phyloP scores from a whole-genome alignment of 2,888 invertebrate species.

The Sarcophaga carnaria region DNA sequence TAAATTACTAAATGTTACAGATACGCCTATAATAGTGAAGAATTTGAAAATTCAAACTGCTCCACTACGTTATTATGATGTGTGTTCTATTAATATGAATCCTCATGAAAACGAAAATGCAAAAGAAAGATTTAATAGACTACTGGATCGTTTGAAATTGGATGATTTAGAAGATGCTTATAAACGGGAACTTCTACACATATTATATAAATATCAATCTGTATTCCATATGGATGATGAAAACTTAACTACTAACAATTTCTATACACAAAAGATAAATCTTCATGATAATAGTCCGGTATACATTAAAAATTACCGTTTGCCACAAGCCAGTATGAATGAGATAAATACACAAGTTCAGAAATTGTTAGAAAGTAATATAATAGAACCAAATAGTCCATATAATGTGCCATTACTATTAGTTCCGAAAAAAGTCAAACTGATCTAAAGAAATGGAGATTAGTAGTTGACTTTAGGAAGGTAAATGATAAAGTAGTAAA shows the following conservation, averaged over 20 bases:
- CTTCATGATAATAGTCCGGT: constrained; percentile 14
- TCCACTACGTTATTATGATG: too few relatives aligned
- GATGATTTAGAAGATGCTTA: constrained; percentile 6
- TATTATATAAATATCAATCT: background rate
- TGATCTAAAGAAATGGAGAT: constrained; percentile 8
- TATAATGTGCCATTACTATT: constrained; percentile 31
- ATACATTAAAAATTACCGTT: constrained; percentile 3
- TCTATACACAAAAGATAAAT: constrained; percentile 36
- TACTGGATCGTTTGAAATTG: background rate
- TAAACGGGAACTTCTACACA: constrained; percentile 9
- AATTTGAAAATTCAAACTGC: too few relatives aligned
- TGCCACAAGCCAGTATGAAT: constrained; percentile 8
- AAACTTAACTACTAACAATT: constrained; percentile 35
- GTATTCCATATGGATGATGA: constrained; percentile 41
- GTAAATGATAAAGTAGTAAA: too few relatives aligned
- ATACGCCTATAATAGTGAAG: background rate
- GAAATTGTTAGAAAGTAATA: constrained; percentile 13
- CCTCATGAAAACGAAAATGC: too few relatives aligned
- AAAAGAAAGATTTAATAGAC: too few relatives aligned
- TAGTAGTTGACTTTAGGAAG: too few relatives aligned
- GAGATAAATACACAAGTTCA: constrained; percentile 21
- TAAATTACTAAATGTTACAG: constrained; percentile 34
- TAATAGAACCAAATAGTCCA: constrained; percentile 25
- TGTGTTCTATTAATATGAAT: too few relatives aligned
- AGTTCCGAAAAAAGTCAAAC: constrained; percentile 23